These are phyloP conservation scores for Neofelis nebulosa DNA, from an alignment of 2,113 vertebrate species.

Conservation along the genomic window DNA sequence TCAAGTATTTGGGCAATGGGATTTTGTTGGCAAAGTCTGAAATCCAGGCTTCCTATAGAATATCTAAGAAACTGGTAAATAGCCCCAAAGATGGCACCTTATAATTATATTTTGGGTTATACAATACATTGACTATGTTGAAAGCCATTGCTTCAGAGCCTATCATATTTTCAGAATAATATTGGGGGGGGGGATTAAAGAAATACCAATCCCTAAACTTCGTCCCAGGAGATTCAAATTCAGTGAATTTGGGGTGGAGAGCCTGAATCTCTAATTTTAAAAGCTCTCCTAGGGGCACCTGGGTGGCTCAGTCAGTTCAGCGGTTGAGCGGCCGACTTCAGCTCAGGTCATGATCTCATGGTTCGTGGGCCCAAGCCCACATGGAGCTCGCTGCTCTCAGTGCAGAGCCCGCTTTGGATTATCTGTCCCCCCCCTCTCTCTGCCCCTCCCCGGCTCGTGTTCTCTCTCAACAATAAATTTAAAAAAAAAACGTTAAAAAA, in stretches of 20 bases:
- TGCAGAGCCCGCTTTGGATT: no score
- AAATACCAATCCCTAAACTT: background rate
- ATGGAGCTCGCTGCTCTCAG: no score
- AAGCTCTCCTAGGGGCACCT: background rate
- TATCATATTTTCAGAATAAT: background rate
- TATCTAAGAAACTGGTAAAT: background rate
- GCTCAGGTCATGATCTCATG: no score
- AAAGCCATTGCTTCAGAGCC: background rate
- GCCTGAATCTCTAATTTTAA: background rate
- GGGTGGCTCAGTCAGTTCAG: no score
- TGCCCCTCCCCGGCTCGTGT: no score
- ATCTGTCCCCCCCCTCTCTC: no score
- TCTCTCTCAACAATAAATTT: no score
- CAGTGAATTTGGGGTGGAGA: background rate
- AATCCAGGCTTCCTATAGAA: slow-evolving; percentile 40
- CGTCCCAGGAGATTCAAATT: background rate
- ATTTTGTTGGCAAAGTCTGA: background rate
- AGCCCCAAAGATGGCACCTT: background rate
- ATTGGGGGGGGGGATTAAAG: background rate
- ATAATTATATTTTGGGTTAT: background rate
- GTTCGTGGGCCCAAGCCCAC: no score
- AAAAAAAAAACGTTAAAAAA: no score
- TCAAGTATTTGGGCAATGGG: slow-evolving; percentile 52
- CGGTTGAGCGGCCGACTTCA: no score
- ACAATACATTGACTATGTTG: background rate